Base-by-base conservation (phyloP, 2,888 invertebrate species). In the Yponomeuta plumbellus region DNA sequence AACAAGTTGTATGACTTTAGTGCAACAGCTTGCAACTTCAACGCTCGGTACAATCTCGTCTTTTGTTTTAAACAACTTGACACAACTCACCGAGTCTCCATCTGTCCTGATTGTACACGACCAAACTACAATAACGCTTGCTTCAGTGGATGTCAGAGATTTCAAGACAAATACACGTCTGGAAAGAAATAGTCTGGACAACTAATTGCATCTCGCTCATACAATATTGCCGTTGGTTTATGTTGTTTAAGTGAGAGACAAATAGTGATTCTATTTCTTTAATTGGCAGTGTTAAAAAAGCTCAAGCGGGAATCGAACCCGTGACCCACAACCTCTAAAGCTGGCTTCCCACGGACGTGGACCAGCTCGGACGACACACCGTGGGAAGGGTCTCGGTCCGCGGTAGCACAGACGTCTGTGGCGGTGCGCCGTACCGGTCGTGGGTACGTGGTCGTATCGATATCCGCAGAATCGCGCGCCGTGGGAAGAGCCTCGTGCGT, bases 241-340 rank as follows among this genome's bases (percentile, higher is more conserved):
- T 44, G 10, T 44, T 11, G 44, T 44, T 8, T 44, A 8, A 13
- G 44, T 8, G 44, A 13, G 44, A 44, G 44, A 44, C 11, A 44
- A 13, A 2, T 2, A 1, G 13, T 44, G 44, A 44, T 44, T 11
- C 10, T 6, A 11, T 1, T 44, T 11, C 1, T 44, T 11, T 13
- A 44, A 44, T 2, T 44, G 11, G 2, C 13, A 13, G 44, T 52
- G 13, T 11, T 11, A 58, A 8, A 22, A 58, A 20, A 58, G 11
- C 58, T 57, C 22, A n/a, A 21, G 22, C 58, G 58, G 58, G 58
- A 20, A 58, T n/a, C n/a, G n/a, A 58, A 58, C 58, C 58, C 21
- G 2, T 22, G 58, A 58, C 20, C 22, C 58, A 2, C 58, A 58
- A 2, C 5, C 11, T 11, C 22, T 58, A 58, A 2, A n/a, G n/a